Conservation (phyloP, 53 echinoderm and acorn worm genomes). For the Echinarachnius parma region DNA sequence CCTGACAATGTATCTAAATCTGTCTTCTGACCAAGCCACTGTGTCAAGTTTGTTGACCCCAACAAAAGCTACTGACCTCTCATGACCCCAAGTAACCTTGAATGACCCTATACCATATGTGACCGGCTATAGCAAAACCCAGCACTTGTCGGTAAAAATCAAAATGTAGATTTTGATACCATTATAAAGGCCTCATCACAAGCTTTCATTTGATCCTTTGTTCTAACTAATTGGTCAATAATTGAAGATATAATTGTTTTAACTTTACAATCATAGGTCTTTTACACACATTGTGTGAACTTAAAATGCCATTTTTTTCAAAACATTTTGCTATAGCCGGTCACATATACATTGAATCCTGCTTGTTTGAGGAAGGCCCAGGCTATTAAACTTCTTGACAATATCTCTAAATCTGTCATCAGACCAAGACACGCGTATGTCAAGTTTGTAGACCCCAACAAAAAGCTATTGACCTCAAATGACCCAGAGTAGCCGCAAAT, state of each 20-base stretch:
- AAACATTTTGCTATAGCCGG: too few species aligned
- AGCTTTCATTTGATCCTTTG: too few species aligned
- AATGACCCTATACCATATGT: too few species aligned
- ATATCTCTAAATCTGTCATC: conserved; percentile 85
- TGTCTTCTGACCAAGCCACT: conserved; percentile 83
- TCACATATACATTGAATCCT: conserved; percentile 93
- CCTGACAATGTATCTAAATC: conserved; percentile 83
- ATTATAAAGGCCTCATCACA: too few species aligned
- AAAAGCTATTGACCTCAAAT: conserved; percentile 84
- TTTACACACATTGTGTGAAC: too few species aligned
- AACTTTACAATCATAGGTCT: too few species aligned
- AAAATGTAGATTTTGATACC: too few species aligned
- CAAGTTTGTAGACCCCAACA: conserved; percentile 95
- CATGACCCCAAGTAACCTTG: conserved; percentile 90
- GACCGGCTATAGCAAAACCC: too few species aligned
- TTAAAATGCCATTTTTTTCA: too few species aligned
- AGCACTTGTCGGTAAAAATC: too few species aligned
- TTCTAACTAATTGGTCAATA: too few species aligned
- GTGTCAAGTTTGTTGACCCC: conserved; percentile 98
- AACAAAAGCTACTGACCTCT: conserved; percentile 88
- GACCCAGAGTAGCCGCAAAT: conserved; percentile 89
- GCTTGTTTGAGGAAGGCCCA: conserved; percentile 81
- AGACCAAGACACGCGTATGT: conserved; percentile 83
- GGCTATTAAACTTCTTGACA: conserved; percentile 62
- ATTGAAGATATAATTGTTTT: too few species aligned